Base-by-base conservation (phyloP, 2,797 vertebrate genomes). In the Takifugu rubripes region DNA sequence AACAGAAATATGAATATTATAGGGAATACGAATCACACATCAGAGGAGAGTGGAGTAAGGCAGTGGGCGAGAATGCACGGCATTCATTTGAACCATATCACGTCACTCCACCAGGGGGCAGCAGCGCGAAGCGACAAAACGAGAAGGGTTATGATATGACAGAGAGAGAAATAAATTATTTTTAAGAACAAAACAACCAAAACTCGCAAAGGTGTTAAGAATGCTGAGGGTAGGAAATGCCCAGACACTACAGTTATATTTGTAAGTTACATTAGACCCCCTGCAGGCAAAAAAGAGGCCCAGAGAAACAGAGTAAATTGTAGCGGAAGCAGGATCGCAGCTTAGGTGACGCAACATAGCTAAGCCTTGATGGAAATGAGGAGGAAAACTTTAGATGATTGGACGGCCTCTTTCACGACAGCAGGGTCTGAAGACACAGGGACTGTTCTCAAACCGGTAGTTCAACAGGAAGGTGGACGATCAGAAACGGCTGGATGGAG, bases 61-160 rank as follows among this genome's bases (percentile, higher is more conserved):
- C 51, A 64, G 64, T 48, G 42, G 64, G 44, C 56, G 55, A 61
- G 74, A 84, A 85, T 85, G 84, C 78, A 77, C 80, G 59, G 84
- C 86, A 87, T 85, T 85, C 84, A 84, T 74, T 67, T 64, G 45
- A 54, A 46, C 55, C 59, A 25, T 49, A 74, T 56, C 63, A 5
- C 25, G 25, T 72, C 46, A n/a, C 59, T 75, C 77, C 83, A 80
- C 66, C 47, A 16, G 75, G 57, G 79, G 71, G 54, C 77, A 72
- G 74, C 64, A 64, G 60, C 31, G 59, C 52, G 40, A 11, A n/a
- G 24, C 50, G 9, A 11, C 21, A 29, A 14, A 40, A 4, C 2
- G 12, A 14, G 36, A 40, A 33, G 7, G 7, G 31, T 10, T 14
- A 10, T 11, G 36, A 5, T 21, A 21, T 21, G 21, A 21, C 21